phyloP scores from a whole-genome alignment of 2,113 vertebrate species.

The Centropus unirufus region DNA sequence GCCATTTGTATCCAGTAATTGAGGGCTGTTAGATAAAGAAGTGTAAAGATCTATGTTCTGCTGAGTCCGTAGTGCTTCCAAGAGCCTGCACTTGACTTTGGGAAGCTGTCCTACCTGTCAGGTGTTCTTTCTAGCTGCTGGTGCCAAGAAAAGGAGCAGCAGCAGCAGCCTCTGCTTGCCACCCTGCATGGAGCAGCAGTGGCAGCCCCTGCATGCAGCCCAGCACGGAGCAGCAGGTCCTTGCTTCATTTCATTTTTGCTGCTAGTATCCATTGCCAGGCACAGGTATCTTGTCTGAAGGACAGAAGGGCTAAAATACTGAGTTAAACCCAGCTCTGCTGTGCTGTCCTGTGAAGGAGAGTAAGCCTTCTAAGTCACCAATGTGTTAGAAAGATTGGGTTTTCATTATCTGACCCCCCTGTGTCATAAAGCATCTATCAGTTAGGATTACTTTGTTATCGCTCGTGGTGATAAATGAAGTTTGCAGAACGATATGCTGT shows the following conservation, averaged over 20 bases:
- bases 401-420: neutral
- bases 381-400: rapidly evolving
- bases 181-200: neutral
- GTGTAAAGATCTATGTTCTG: neutral
- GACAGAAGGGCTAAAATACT: neutral
- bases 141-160: neutral
- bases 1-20: no score
- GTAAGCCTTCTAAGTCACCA: neutral
- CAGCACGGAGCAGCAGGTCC: neutral
- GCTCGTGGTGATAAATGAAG: neutral
- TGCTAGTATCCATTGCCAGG: neutral
- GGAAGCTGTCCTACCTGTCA: neutral
- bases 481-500: neutral
- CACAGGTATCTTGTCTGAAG: neutral
- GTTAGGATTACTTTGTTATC: neutral
- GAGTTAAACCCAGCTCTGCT: neutral
- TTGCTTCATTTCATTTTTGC: neutral
- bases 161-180: neutral
- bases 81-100: neutral
- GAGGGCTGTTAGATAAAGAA: neutral
- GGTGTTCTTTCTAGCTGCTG: neutral
- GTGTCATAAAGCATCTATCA: neutral
- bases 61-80: neutral
- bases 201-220: neutral
- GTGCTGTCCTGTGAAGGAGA: neutral